phyloP scores from a whole-genome alignment of 2,113 vertebrate genomes.

The Oplegnathus fasciatus region DNA sequence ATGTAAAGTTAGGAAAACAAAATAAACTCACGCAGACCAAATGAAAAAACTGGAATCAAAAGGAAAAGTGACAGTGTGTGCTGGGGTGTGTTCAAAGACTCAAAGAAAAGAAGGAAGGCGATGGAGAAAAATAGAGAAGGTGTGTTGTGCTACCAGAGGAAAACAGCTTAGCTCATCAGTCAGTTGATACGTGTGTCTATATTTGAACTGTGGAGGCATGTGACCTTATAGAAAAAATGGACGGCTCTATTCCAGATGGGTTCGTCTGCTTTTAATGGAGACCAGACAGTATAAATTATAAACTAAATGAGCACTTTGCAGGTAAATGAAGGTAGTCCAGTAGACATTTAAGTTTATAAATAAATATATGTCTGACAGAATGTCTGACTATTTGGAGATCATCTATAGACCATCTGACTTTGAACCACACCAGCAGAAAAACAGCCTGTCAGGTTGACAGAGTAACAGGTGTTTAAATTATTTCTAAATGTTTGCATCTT shows the following conservation, averaged over 20 bases:
- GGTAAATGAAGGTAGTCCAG: slow-evolving; percentile 22
- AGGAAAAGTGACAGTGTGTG: slow-evolving; percentile 28
- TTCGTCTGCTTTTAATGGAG: slow-evolving; percentile 33
- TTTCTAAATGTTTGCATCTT: slow-evolving; percentile 14
- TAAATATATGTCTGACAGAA: slow-evolving; percentile 10
- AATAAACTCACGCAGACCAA: slow-evolving; percentile 17
- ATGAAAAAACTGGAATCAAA: slow-evolving; percentile 25
- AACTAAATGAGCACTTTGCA: slow-evolving; percentile 31
- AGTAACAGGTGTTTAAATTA: neutral
- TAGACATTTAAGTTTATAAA: neutral
- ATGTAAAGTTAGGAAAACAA: slow-evolving; percentile 54
- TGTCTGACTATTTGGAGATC: neutral
- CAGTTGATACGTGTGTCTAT: slow-evolving; percentile 26
- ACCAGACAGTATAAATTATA: slow-evolving; percentile 16
- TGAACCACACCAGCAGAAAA: slow-evolving; percentile 18
- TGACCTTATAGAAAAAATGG: slow-evolving; percentile 6
- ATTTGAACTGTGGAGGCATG: slow-evolving; percentile 22
- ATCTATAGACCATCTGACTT: neutral
- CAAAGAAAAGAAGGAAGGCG: neutral
- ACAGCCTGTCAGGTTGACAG: neutral
- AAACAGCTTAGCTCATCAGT: slow-evolving; percentile 32
- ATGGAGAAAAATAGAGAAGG: neutral
- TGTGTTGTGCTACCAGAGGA: slow-evolving; percentile 12
- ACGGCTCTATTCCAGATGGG: no score
- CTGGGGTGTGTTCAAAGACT: slow-evolving; percentile 26